A percentile compares a stretch with the other conserved stretches of the same genome.
Conservation (phyloP, 1,140 invertebrate species). For the Melitaea cinxia region DNA sequence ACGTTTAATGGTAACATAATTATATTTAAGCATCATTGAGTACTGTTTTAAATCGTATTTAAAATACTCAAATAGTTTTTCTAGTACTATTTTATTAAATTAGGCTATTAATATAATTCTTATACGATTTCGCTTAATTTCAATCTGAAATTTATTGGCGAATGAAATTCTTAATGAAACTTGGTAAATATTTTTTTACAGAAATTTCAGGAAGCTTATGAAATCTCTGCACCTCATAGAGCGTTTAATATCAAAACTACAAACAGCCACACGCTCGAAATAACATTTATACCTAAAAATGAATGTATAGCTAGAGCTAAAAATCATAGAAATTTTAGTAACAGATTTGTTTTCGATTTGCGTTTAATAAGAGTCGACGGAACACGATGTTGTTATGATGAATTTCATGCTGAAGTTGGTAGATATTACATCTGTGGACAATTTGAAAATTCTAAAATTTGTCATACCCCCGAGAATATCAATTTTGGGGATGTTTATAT, state of each 20-base stretch:
- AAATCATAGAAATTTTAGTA: slow-evolving; percentile 46
- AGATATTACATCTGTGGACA: slow-evolving; percentile 70
- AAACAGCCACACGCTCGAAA: slow-evolving; percentile 49
- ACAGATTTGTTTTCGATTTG: slow-evolving; percentile 68
- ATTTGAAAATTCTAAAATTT: slow-evolving; percentile 61
- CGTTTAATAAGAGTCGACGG: slow-evolving; percentile 66
- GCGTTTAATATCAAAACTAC: slow-evolving; percentile 53
- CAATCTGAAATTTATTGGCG: no score
- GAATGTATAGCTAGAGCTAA: slow-evolving; percentile 67
- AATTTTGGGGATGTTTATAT: slow-evolving; percentile 63
- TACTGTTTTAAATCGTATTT: no score
- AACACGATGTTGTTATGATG: slow-evolving; percentile 60
- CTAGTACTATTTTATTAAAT: no score
- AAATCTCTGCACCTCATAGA: slow-evolving; percentile 66
- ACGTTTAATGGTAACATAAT: slow-evolving; percentile 51
- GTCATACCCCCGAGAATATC: slow-evolving; percentile 56
- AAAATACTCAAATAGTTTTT: no score
- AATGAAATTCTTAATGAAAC: no score
- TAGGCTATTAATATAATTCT: no score
- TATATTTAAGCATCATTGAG: no score
- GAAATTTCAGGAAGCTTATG: slow-evolving; percentile 69
- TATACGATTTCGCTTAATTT: no score
- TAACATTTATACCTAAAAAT: slow-evolving; percentile 62
- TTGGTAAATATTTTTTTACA: slow-evolving; percentile 44
- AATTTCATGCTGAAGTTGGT: slow-evolving; percentile 67